These are phyloP conservation scores for Crambe crambe DNA, from an alignment of 37 sponge, comb jelly and placozoan species.

Conservation along the genomic window DNA sequence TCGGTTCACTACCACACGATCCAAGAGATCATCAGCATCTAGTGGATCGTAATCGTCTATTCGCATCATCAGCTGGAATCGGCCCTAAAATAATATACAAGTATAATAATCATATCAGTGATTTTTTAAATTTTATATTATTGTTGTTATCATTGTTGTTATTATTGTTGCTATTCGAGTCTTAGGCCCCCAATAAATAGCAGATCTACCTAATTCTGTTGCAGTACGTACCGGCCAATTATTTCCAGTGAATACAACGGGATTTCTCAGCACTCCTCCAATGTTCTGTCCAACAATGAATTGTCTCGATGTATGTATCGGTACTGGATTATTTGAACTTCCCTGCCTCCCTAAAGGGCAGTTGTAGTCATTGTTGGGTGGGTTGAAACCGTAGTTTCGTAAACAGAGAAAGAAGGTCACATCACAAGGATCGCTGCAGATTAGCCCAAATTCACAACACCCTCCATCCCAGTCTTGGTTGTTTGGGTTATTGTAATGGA, in stretches of 20 bases:
- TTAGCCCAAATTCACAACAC: conserved; percentile 12
- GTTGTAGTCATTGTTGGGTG: conserved; percentile 1
- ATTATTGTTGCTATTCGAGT: too few species aligned
- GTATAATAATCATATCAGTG: too few species aligned
- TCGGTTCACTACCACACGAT: conserved; percentile 6
- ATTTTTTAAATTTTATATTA: too few species aligned
- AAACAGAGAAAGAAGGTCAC: conserved; percentile 45
- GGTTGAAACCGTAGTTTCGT: background rate
- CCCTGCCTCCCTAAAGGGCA: conserved; percentile 2
- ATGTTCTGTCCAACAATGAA: conserved; percentile 3
- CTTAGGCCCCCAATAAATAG: too few species aligned
- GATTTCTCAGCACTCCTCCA: conserved; percentile 14
- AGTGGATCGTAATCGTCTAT: conserved; percentile 21
- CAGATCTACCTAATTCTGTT: too few species aligned
- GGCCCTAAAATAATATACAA: conserved; percentile 13
- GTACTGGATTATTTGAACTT: background rate
- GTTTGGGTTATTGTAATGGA: conserved; percentile 11
- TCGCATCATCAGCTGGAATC: conserved; percentile 38
- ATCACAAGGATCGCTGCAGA: conserved; percentile 22
- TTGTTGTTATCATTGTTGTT: too few species aligned
- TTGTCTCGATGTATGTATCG: background rate
- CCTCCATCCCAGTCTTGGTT: conserved; percentile 24
- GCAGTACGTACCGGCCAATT: conserved; percentile 38
- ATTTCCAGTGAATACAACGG: conserved; percentile 22
- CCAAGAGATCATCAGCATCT: conserved; percentile 47